A percentile compares a stretch with the other conserved stretches of the same genome.
phyloP scores from a whole-genome alignment of 2,113 vertebrate genomes.

The Climacteris rufus region DNA sequence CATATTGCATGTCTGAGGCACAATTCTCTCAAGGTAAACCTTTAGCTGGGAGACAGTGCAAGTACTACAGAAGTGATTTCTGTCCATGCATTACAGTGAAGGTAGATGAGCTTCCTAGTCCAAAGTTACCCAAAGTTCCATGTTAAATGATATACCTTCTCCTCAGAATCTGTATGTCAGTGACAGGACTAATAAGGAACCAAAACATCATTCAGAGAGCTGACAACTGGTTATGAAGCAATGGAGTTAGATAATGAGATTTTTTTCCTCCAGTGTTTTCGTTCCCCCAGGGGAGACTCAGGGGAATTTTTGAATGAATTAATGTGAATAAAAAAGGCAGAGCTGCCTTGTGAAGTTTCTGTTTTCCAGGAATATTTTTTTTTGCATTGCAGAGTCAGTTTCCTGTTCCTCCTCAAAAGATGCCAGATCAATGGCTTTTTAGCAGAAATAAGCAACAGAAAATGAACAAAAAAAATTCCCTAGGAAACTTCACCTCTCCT shows the following conservation, averaged over 20 bases:
- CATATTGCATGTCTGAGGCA: neutral
- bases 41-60: neutral
- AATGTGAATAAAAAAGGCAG: neutral
- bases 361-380: slow-evolving; percentile 5
- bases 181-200: neutral
- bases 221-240: slow-evolving; percentile 4
- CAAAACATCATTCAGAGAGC: neutral
- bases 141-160: neutral
- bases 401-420: slow-evolving; percentile 10
- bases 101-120: neutral
- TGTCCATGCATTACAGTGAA: neutral
- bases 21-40: neutral
- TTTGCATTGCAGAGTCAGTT: neutral
- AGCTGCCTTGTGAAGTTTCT: neutral
- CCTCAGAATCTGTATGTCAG: neutral
- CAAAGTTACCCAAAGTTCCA: neutral
- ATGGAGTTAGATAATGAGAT: neutral
- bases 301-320: slow-evolving; percentile 7
- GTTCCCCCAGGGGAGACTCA: neutral
- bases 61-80: neutral
- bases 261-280: neutral
- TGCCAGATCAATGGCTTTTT: neutral
- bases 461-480: neutral
- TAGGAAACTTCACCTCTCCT: slow-evolving; percentile 26
- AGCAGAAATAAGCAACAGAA: slow-evolving; percentile 6